phyloP scores from a whole-genome alignment of 2,797 vertebrate genomes.

The Luscinia megarhynchos region DNA sequence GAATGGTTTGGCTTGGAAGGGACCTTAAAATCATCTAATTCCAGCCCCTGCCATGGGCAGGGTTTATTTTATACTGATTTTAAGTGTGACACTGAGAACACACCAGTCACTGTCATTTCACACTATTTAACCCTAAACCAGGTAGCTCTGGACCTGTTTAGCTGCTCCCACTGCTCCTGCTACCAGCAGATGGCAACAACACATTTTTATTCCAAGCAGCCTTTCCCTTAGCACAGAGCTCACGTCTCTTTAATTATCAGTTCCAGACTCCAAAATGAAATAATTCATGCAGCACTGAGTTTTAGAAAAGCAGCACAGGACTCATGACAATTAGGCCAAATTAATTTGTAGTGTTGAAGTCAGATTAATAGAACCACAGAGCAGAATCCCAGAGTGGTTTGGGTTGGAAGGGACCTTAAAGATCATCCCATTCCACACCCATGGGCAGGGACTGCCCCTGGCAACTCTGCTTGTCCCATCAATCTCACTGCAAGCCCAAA shows the following conservation, averaged over 20 bases:
- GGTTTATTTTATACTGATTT: neutral
- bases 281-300: neutral
- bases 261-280: neutral
- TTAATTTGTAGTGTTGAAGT: neutral
- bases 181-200: constrained; percentile 55
- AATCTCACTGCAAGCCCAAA: neutral
- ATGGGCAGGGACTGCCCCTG: neutral
- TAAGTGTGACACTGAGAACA: neutral
- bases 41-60: neutral
- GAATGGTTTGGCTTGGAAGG: neutral
- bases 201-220: neutral
- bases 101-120: neutral
- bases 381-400: neutral
- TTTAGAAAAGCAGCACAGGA: neutral
- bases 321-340: neutral
- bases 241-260: neutral
- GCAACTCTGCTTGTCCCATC: neutral
- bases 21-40: neutral
- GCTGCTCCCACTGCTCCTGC: neutral
- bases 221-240: neutral
- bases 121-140: neutral
- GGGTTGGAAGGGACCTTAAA: neutral
- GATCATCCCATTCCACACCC: neutral
- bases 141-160: neutral
- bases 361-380: neutral